Evolutionary conservation across 1,140 invertebrate genomes (phyloP), one percentile per base, ranked within the genome.

Genomic region (Cyrtorhinus lividipennis): DNA sequence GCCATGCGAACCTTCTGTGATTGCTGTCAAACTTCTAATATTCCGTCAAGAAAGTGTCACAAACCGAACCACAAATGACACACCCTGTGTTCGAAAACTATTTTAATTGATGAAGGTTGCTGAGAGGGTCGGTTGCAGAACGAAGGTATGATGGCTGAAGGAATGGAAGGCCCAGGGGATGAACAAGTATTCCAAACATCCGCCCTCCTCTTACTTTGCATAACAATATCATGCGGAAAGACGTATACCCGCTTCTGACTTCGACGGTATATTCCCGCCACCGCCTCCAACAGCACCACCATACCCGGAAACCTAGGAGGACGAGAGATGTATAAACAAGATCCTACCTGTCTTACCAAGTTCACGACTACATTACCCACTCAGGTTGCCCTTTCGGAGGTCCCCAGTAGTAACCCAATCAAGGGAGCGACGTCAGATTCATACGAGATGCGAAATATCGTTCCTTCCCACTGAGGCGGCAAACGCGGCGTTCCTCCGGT

Each of bases 281-380:
- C 20, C 48, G 10, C 5, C 18, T 22, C 20, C n/a, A n/a, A n/a
- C n/a, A n/a, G n/a, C n/a, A 53, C 3, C 10, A 13, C 20, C 48
- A 12, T 53, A 53, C 20, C 48, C 48, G n/a, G 58, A 59, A 30
- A 30, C 25, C 58, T 30, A 23, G 25, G n/a, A 59, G 26, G 24
- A 18, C 24, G 58, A 30, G 24, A 59, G 26, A 59, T 26, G 58
- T 59, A 59, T 59, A 59, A 59, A 59, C 58, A 59, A 27, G 58
- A 59, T 18, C 26, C 24, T 30, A 59, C 58, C 58, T 59, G 58
- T 59, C 24, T 59, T 59, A 59, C 27, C n/a, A 30, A 25, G 25
- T 59, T 59, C 38, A 12, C 24, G 24, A n/a, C 58, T 27, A 27
- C 38, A 53, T 53, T 20, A 53, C 20, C 48, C 20, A 53, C 48